phyloP scores from a whole-genome alignment of 2,113 vertebrate genomes.

The Podilymbus podiceps region DNA sequence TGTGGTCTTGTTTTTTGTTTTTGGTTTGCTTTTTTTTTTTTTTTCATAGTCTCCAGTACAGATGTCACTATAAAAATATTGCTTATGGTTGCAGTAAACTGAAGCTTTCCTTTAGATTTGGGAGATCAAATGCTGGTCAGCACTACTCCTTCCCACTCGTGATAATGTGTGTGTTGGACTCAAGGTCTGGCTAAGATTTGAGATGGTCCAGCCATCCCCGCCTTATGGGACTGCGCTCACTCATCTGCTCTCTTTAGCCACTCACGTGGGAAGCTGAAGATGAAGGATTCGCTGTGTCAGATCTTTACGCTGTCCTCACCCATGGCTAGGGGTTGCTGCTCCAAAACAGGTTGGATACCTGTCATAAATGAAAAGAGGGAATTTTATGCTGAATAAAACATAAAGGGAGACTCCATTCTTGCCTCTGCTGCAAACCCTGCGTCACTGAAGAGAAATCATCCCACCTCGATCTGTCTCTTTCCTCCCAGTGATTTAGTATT shows the following conservation, averaged over 20 bases:
- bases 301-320: background rate
- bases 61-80: background rate
- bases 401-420: background rate
- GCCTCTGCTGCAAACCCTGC: background rate
- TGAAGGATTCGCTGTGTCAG: slow-evolving; percentile 6
- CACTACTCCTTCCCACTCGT: background rate
- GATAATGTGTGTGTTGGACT: background rate
- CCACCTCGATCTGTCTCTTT: background rate
- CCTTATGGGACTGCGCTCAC: background rate
- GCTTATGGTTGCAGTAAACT: background rate
- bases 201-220: background rate
- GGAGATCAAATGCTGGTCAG: background rate
- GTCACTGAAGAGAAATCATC: background rate
- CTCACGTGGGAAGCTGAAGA: background rate
- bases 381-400: slow-evolving; percentile 47
- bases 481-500: background rate
- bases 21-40: no score
- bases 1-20: no score
- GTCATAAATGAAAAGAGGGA: background rate
- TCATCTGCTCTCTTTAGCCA: background rate
- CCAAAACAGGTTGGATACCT: background rate
- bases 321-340: background rate
- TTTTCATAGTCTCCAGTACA: background rate
- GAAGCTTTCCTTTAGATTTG: background rate
- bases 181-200: background rate